These are phyloP conservation scores for Syrmaticus mikado DNA, from an alignment of 2,113 vertebrate genomes.

Conservation along the genomic window DNA sequence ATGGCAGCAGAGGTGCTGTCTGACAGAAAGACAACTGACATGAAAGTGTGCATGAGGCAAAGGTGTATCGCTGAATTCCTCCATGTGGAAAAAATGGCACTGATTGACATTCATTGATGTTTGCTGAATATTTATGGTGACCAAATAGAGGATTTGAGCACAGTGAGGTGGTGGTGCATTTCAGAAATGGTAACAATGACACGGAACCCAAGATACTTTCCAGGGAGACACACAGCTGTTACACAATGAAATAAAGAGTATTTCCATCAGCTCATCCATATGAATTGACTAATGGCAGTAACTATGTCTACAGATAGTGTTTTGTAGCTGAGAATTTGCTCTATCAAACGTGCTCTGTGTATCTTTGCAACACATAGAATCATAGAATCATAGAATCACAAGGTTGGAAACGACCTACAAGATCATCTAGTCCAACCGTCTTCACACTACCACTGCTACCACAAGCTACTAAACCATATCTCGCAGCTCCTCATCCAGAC, in stretches of 20 bases:
- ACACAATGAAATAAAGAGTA: not conserved
- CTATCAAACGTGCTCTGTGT: not conserved
- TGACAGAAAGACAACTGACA: not conserved
- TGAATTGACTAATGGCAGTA: not conserved
- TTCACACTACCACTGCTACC: too few species aligned
- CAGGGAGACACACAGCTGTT: too few species aligned
- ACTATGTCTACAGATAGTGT: not conserved
- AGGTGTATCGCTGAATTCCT: not conserved
- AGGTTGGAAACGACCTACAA: too few species aligned
- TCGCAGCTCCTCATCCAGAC: too few species aligned
- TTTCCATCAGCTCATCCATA: not conserved
- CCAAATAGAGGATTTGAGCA: too few species aligned
- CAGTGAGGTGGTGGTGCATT: too few species aligned
- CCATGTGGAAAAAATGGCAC: not conserved
- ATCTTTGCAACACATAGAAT: not conserved
- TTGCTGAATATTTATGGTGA: not conserved
- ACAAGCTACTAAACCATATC: too few species aligned
- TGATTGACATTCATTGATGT: not conserved
- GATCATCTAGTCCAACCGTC: too few species aligned
- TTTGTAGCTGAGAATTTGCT: not conserved
- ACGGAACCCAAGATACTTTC: too few species aligned
- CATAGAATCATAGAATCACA: too few species aligned
- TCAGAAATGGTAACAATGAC: too few species aligned
- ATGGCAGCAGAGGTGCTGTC: not conserved
- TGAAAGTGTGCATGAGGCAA: not conserved